phyloP scores from a whole-genome alignment of 2,888 invertebrate species.

The Bellardia bayeri region DNA sequence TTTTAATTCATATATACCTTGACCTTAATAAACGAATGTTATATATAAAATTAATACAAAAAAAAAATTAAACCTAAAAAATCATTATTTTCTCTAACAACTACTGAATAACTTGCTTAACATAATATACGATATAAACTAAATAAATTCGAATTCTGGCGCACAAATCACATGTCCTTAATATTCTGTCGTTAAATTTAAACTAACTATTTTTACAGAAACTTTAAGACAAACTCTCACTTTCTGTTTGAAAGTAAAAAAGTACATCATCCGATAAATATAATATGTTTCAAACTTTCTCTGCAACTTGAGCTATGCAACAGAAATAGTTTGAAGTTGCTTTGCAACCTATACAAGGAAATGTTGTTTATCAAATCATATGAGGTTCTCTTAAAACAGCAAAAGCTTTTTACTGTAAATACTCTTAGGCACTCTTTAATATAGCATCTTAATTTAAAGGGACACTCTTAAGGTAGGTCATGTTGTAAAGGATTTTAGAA shows the following conservation, averaged over 20 bases:
- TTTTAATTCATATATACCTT: no score
- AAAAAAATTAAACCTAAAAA: no score
- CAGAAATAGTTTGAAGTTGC: conserved; percentile 11
- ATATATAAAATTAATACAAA: no score
- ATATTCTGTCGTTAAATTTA: background rate
- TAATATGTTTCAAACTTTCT: conserved; percentile 27
- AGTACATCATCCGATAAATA: background rate
- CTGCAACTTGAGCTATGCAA: conserved; percentile 22
- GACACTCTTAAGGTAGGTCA: conserved; percentile 57
- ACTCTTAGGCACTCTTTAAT: background rate
- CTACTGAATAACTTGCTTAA: background rate
- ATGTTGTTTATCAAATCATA: background rate
- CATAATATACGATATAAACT: background rate
- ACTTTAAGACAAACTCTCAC: conserved; percentile 26
- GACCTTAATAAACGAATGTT: no score
- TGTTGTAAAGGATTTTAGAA: conserved; percentile 10
- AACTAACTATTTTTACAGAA: conserved; percentile 29
- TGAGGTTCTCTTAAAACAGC: background rate
- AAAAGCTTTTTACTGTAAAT: conserved; percentile 25
- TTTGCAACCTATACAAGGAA: conserved; percentile 4
- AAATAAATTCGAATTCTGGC: background rate
- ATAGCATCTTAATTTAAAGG: background rate
- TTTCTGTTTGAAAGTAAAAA: conserved; percentile 28
- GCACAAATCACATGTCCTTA: background rate
- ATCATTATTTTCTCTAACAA: no score